A percentile compares a stretch with the other conserved stretches of the same genome.
Evolutionary conservation across 2,797 vertebrate species (phyloP).

Genomic region (Galagoides demidoff): DNA sequence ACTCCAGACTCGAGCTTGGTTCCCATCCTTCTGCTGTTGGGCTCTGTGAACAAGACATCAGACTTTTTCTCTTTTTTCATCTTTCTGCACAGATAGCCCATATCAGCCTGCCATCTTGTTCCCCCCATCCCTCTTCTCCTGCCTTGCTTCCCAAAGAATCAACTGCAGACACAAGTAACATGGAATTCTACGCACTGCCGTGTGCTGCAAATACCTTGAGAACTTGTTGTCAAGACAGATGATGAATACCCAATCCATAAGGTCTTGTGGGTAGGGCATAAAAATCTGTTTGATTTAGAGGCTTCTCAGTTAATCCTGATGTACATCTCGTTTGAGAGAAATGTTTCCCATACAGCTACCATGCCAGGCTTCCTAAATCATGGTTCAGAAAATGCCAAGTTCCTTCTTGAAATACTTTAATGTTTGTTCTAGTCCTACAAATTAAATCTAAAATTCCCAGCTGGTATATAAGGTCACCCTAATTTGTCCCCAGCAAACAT

Average conservation of each 20-base stretch:
- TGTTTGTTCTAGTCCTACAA: not conserved
- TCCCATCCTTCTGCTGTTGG: not conserved
- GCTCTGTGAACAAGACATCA: not conserved
- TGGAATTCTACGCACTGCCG: not conserved
- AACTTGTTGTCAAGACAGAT: not conserved
- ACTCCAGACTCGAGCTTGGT: not conserved
- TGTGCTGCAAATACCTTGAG: not conserved
- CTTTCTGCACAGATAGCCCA: not conserved
- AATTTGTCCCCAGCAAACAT: not conserved
- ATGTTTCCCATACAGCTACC: not conserved
- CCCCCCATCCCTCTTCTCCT: not conserved
- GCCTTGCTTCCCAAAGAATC: not conserved
- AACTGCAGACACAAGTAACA: not conserved
- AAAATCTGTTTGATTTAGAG: not conserved
- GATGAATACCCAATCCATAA: not conserved
- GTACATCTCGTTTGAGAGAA: not conserved
- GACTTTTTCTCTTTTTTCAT: not conserved
- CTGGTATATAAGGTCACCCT: not conserved
- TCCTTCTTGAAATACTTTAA: not conserved
- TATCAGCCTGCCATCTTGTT: not conserved
- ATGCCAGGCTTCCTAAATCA: constrained; percentile 11
- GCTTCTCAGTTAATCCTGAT: not conserved
- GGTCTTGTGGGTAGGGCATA: not conserved
- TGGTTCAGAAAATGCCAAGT: not conserved
- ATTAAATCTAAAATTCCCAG: constrained; percentile 7